phyloP scores from a whole-genome alignment of 2,888 invertebrate species.

The Thumatha senex region DNA sequence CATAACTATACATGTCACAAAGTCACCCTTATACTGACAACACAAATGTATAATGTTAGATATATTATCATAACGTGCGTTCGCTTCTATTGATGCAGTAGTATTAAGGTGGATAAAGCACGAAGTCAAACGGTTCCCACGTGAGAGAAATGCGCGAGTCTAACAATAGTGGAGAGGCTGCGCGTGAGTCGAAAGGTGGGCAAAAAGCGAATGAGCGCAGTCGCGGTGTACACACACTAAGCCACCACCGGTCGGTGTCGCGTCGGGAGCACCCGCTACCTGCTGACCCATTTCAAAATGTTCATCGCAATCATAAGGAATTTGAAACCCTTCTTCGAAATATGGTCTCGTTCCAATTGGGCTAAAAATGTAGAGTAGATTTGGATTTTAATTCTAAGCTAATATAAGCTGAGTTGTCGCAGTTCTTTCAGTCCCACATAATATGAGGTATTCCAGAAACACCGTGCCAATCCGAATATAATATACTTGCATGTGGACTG shows the following conservation, averaged over 20 bases:
- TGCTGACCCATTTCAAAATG: slow-evolving; percentile 74
- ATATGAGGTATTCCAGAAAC: too few species aligned
- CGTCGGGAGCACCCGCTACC: slow-evolving; percentile 50
- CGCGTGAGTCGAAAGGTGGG: slow-evolving; percentile 81
- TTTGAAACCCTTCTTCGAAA: slow-evolving; percentile 36
- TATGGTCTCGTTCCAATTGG: slow-evolving; percentile 1
- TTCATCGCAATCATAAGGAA: slow-evolving; percentile 44
- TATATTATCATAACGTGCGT: slow-evolving; percentile 55
- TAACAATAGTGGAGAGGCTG: slow-evolving; percentile 73
- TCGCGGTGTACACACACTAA: slow-evolving; percentile 44
- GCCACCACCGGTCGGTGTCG: slow-evolving; percentile 35
- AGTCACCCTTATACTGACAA: slow-evolving; percentile 36
- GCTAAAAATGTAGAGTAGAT: slow-evolving; percentile 5
- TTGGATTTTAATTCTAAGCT: background rate
- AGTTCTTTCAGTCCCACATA: too few species aligned
- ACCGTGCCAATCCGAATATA: too few species aligned
- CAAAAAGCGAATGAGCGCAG: slow-evolving; percentile 79
- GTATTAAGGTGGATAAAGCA: slow-evolving; percentile 67
- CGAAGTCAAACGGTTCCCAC: slow-evolving; percentile 74
- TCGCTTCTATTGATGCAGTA: slow-evolving; percentile 50
- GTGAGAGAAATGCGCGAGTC: slow-evolving; percentile 75
- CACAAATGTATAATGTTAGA: slow-evolving; percentile 47
- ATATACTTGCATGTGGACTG: too few species aligned
- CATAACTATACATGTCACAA: slow-evolving; percentile 60
- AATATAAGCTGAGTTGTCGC: too few species aligned